Conservation (phyloP, 53 echinoderm and acorn worm species). For the Glandiceps talaboti region DNA sequence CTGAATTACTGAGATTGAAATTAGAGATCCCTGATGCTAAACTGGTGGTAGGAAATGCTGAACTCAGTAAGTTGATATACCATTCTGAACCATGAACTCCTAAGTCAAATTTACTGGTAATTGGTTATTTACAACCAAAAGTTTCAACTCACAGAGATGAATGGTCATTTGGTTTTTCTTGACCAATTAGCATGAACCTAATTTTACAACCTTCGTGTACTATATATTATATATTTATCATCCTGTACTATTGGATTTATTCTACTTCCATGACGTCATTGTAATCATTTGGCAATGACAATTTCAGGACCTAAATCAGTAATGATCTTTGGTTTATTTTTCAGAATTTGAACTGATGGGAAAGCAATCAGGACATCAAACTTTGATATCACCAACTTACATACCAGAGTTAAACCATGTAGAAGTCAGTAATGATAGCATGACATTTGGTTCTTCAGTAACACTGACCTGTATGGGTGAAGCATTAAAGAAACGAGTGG, state of each 20-base stretch:
- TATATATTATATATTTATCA: too few relatives aligned
- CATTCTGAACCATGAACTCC: too few relatives aligned
- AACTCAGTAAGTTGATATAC: constrained; percentile 15
- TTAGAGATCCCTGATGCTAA: not conserved
- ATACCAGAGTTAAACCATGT: constrained; percentile 37
- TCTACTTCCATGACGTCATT: too few relatives aligned
- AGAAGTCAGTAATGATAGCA: constrained; percentile 20
- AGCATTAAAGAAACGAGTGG: constrained; percentile 20
- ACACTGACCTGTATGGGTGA: constrained; percentile 29
- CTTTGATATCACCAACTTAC: constrained; percentile 28
- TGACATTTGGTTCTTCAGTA: constrained; percentile 51
- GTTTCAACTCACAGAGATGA: too few relatives aligned
- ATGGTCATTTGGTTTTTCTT: too few relatives aligned
- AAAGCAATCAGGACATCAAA: not conserved
- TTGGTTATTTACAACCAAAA: too few relatives aligned
- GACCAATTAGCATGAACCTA: too few relatives aligned
- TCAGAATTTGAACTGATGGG: not conserved
- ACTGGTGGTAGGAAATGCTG: constrained; percentile 15
- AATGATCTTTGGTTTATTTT: not conserved
- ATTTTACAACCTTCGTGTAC: too few relatives aligned
- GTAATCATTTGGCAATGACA: too few relatives aligned
- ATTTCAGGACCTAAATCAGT: too few relatives aligned
- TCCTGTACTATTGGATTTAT: too few relatives aligned
- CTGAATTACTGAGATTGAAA: constrained; percentile 14
- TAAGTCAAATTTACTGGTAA: too few relatives aligned